Evolutionary conservation across 2,888 invertebrate genomes (phyloP).

Genomic region (Lucinisca nassula): DNA sequence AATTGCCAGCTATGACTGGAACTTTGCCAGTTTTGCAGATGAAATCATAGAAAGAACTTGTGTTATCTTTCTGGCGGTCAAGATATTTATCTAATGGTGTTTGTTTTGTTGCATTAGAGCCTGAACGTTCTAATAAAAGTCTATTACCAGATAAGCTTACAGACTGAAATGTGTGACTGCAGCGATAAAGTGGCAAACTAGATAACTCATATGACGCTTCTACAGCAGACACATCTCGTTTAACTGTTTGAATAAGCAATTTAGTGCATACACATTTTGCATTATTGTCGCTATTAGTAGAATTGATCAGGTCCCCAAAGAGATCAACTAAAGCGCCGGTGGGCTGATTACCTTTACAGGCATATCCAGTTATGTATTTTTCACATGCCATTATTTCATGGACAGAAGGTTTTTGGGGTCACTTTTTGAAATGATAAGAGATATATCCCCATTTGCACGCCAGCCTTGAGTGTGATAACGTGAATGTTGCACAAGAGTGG

Average conservation of each 20-base stretch:
- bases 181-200: constrained; percentile 43
- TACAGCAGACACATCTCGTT: constrained; percentile 60
- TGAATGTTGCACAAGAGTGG: constrained; percentile 23
- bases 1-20: constrained; percentile 14
- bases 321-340: too few relatives aligned
- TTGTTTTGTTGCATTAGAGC: constrained; percentile 36
- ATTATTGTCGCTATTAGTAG: too few relatives aligned
- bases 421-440: too few relatives aligned
- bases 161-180: constrained; percentile 56
- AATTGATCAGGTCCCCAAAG: too few relatives aligned
- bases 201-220: constrained; percentile 58
- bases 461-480: constrained; percentile 18
- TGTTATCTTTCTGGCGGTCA: neutral
- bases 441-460: too few relatives aligned
- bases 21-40: constrained; percentile 28
- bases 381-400: too few relatives aligned
- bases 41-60: constrained; percentile 20
- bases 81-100: constrained; percentile 41
- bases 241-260: constrained; percentile 62
- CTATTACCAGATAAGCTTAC: constrained; percentile 55
- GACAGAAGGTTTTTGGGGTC: too few relatives aligned
- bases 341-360: too few relatives aligned
- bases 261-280: constrained; percentile 51
- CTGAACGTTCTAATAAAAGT: constrained; percentile 30
- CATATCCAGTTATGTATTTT: too few relatives aligned